Evolutionary conservation across 1,140 invertebrate species (phyloP).

Genomic region (Chironomus striatipennis): DNA sequence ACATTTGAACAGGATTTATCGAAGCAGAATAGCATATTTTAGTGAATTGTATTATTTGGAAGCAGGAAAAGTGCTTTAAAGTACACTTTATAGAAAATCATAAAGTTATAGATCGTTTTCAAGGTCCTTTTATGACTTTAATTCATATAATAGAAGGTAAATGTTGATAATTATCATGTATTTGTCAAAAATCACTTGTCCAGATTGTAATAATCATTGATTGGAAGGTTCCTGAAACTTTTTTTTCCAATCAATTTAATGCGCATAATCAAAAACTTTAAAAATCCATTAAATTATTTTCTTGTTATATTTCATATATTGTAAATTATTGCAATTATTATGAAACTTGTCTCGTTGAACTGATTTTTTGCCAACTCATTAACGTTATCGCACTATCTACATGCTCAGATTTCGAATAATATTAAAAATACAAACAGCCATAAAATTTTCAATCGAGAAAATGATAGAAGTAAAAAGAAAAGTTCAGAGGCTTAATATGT

Average conservation of each 20-base stretch:
- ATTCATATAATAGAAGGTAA: background rate
- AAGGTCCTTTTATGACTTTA: background rate
- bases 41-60: too few relatives aligned
- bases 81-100: too few relatives aligned
- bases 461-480: too few relatives aligned
- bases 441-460: too few relatives aligned
- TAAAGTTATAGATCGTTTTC: too few relatives aligned
- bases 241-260: background rate
- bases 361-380: conserved; percentile 1
- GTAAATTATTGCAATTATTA: background rate
- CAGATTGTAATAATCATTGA: background rate
- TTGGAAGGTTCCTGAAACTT: background rate
- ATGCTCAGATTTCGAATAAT: background rate
- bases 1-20: too few relatives aligned
- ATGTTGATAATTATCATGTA: background rate
- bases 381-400: background rate
- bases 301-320: too few relatives aligned
- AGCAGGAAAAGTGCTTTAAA: too few relatives aligned
- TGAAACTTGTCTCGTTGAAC: background rate
- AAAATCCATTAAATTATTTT: background rate
- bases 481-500: too few relatives aligned
- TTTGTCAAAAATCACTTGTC: background rate
- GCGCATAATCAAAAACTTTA: background rate
- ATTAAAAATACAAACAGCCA: background rate
- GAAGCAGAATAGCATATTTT: too few relatives aligned